Percentiles rank a stretch among this genome's conserved stretches.
phyloP scores from a whole-genome alignment of 1,140 invertebrate genomes.

The Palaemon carinicauda region DNA sequence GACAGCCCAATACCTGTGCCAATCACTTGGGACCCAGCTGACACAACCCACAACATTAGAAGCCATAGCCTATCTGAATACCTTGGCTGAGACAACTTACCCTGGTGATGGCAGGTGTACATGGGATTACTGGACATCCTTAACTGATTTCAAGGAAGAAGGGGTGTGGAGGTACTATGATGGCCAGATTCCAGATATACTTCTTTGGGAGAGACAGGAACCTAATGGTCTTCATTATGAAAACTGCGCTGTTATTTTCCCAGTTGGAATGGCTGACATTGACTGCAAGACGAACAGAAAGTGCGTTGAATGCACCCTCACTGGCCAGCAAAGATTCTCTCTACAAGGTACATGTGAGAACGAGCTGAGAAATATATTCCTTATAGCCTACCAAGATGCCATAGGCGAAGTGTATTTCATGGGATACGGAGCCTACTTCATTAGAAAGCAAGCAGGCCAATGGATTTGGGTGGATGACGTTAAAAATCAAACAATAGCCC shows the following conservation, averaged over 20 bases:
- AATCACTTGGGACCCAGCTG: background rate
- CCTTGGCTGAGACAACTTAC: background rate
- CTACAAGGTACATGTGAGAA: conserved; percentile 47
- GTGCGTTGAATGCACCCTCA: conserved; percentile 34
- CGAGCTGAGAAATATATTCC: conserved; percentile 44
- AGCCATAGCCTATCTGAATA: background rate
- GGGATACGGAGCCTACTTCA: conserved; percentile 55
- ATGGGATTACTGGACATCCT: conserved; percentile 14
- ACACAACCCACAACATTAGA: background rate
- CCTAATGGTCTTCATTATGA: conserved; percentile 52
- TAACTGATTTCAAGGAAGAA: conserved; percentile 25
- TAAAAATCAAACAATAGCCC: conserved; percentile 7
- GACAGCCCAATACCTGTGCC: conserved; percentile 11
- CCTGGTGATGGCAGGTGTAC: background rate
- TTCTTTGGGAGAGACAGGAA: conserved; percentile 30
- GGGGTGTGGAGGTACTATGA: conserved; percentile 2
- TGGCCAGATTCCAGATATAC: background rate
- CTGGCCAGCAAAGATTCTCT: conserved; percentile 28
- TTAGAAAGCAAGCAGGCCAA: background rate
- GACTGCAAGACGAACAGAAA: conserved; percentile 22
- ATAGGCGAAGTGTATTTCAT: conserved; percentile 12
- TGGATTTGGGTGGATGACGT: conserved; percentile 43
- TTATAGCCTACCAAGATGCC: conserved; percentile 36
- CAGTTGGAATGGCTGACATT: conserved; percentile 26
- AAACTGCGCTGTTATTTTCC: conserved; percentile 39